Percentiles rank a stretch among this genome's conserved stretches.
phyloP scores from a whole-genome alignment of 2,113 vertebrate species.

The Haliaeetus leucogaster region DNA sequence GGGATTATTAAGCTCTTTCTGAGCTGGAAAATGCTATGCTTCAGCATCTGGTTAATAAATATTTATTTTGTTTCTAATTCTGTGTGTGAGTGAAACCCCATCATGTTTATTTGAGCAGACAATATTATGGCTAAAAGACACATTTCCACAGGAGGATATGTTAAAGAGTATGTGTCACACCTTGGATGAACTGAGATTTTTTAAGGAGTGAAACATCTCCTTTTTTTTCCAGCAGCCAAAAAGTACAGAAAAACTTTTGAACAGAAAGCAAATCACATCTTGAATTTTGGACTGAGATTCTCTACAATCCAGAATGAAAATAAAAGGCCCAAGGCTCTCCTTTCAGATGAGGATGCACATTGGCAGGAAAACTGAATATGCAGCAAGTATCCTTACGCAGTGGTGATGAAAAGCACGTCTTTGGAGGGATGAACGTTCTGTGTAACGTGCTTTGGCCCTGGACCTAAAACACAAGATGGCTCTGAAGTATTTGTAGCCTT shows the following conservation, averaged over 20 bases:
- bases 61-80: constrained; percentile 50
- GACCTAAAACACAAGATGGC: not conserved
- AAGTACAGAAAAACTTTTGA: not conserved
- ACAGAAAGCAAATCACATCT: not conserved
- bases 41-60: constrained; percentile 40
- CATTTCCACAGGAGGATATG: not conserved
- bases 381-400: not conserved
- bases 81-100: not conserved
- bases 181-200: not conserved
- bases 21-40: not conserved
- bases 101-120: constrained; percentile 5
- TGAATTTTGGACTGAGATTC: not conserved
- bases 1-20: constrained; percentile 30
- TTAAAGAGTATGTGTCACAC: not conserved
- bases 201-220: not conserved
- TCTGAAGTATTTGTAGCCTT: not conserved
- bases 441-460: not conserved
- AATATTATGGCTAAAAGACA: not conserved
- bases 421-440: not conserved
- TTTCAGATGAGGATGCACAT: not conserved
- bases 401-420: not conserved
- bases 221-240: not conserved
- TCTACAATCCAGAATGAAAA: not conserved
- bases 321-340: not conserved
- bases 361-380: not conserved